Percentiles rank a stretch among this genome's conserved stretches.
These are phyloP conservation scores for Cryptoprocta ferox DNA, from an alignment of 2,797 vertebrate genomes.

Conservation along the genomic window DNA sequence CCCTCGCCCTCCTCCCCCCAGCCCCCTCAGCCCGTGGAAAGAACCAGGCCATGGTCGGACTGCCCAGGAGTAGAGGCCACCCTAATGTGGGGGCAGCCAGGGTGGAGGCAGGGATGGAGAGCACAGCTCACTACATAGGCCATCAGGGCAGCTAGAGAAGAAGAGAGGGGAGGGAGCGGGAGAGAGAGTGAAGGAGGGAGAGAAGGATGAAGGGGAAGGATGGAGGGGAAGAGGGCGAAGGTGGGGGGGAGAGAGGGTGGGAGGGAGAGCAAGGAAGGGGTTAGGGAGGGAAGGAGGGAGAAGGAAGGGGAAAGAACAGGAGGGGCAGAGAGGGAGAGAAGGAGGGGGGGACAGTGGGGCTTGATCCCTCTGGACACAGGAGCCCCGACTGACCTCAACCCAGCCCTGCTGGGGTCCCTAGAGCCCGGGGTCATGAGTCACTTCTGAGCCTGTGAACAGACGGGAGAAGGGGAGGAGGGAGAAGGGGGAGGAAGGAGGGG, in stretches of 20 bases:
- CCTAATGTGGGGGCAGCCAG: not conserved
- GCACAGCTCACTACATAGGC: not conserved
- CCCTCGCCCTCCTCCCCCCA: not conserved
- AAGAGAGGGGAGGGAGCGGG: not conserved
- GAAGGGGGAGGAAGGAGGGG: no score
- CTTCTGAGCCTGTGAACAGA: not conserved
- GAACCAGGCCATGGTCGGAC: not conserved
- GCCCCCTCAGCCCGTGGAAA: accelerated
- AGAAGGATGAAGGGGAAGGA: not conserved
- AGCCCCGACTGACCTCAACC: not conserved
- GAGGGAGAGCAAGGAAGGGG: no score
- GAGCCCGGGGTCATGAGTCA: not conserved
- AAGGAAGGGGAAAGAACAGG: not conserved
- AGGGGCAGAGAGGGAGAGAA: not conserved
- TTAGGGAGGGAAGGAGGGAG: not conserved
- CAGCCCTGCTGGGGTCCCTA: not conserved
- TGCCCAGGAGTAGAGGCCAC: not conserved
- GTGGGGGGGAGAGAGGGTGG: not conserved
- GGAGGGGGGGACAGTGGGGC: not conserved
- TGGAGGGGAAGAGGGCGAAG: not conserved
- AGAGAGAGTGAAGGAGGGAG: no score
- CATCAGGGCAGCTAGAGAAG: not conserved
- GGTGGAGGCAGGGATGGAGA: not conserved
- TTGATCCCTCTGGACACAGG: not conserved
- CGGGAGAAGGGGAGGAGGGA: not conserved